Base-by-base conservation (phyloP, 2,797 vertebrate genomes). In the Enteromius trimaculatus region DNA sequence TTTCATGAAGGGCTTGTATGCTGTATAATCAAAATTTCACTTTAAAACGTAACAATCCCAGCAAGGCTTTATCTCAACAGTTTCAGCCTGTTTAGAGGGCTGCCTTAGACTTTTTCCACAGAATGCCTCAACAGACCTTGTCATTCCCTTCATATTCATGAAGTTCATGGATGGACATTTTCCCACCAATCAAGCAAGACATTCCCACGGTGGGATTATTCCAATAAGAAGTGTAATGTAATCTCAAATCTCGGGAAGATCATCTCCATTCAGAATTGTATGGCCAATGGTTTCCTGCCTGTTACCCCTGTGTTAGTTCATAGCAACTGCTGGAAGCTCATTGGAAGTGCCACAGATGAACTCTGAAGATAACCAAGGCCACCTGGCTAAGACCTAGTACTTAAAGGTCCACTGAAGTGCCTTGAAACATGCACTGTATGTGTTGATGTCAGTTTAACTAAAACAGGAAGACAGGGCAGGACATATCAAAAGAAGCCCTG, bases 1-100 rank as follows among this genome's bases (percentile, higher is more conserved):
- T 80, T 44, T 80, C 23, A 58, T 26, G n/a, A 70, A 80, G 17
- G 34, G 16, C 34, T 80, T 44, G 1, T 58, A 23, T 80, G 34
- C 65, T 58, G 65, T 58, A 58, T 58, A 58, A 37, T 80, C 65
- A 42, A 29, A 80, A 69, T 80, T 19, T 69, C 14, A 13, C 21
- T 80, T 80, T 0, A 69, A 26, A 76, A 76, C 58, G 14, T 60
- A 49, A 68, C 60, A 64, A 42, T 78, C 62, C 34, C 42, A 79
- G 44, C 19, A 47, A 64, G 29, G 26, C 29, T 74, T 74, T 34
- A 14, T 34, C 11, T 49, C 6, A 5, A 65, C 23, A n/a, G 42
- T 44, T 21, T 44, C 39, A 47, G 58, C 23, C 58, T 64, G 16
- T 58, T 37, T 74, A 74, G 71, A 74, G 29, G 6, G 16, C 53